phyloP scores from a whole-genome alignment of 2,888 invertebrate genomes.

The Acleris emargana region DNA sequence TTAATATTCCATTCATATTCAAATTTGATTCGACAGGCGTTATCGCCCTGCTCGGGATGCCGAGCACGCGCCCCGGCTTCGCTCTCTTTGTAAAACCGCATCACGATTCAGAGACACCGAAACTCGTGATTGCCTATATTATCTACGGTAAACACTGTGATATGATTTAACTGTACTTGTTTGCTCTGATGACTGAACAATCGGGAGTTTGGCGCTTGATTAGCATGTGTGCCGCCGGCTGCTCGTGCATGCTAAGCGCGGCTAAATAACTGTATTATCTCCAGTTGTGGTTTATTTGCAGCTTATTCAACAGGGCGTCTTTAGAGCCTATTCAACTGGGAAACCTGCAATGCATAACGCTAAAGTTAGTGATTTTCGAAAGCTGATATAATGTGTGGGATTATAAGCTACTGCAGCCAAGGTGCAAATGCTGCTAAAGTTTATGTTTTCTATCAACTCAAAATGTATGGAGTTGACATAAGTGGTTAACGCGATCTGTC shows the following conservation, averaged over 20 bases:
- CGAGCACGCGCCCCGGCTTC: slow-evolving; percentile 61
- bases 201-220: slow-evolving; percentile 17
- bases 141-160: slow-evolving; percentile 57
- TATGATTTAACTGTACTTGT: slow-evolving; percentile 46
- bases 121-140: slow-evolving; percentile 72
- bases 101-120: slow-evolving; percentile 60
- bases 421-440: no score
- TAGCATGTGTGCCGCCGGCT: slow-evolving; percentile 10
- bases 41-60: slow-evolving; percentile 64
- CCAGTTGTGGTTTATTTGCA: not conserved
- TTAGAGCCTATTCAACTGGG: no score
- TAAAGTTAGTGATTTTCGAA: no score
- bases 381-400: no score
- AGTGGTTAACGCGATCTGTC: no score
- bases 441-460: no score
- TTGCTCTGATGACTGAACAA: slow-evolving; percentile 30
- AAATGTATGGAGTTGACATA: no score
- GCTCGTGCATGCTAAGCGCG: slow-evolving; percentile 5
- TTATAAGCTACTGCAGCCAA: no score
- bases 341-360: no score
- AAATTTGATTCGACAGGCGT: slow-evolving; percentile 74
- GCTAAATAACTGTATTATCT: not conserved
- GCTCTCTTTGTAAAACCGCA: slow-evolving; percentile 58
- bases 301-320: not conserved
- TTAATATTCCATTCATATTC: slow-evolving; percentile 81